Conservation (phyloP, 2,113 vertebrate species). For the Caranx ignobilis region DNA sequence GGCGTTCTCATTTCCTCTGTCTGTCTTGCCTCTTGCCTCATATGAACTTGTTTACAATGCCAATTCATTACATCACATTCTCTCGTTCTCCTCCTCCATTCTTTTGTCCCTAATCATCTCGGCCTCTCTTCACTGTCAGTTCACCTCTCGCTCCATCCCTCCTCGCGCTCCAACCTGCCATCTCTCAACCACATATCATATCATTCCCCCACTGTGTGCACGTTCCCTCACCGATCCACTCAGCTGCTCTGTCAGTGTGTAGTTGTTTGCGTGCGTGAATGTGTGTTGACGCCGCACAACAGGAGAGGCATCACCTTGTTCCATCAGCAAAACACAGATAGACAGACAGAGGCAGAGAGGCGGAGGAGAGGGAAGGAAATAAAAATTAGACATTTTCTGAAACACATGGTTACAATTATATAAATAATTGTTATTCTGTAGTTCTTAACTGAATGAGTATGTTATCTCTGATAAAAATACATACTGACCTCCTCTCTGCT, state of each 20-base stretch:
- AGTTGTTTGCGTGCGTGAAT: slow-evolving; percentile 24
- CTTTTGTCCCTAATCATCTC: slow-evolving; percentile 22
- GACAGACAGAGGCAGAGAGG: slow-evolving; percentile 1
- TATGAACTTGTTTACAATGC: slow-evolving; percentile 18
- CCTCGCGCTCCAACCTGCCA: slow-evolving; percentile 52
- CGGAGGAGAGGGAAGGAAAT: background rate
- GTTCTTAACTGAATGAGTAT: background rate
- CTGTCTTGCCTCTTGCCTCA: slow-evolving; percentile 4
- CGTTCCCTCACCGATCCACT: slow-evolving; percentile 52
- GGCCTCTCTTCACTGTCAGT: slow-evolving; percentile 22
- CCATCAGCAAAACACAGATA: slow-evolving; percentile 38
- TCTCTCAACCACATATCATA: slow-evolving; percentile 59
- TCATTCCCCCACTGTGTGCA: slow-evolving; percentile 45
- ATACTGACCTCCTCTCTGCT: background rate
- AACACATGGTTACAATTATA: background rate
- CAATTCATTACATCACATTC: slow-evolving; percentile 15
- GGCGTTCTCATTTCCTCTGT: slow-evolving; percentile 21
- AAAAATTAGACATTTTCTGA: background rate
- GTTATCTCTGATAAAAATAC: background rate
- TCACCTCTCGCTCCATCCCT: slow-evolving; percentile 29
- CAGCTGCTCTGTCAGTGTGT: slow-evolving; percentile 50
- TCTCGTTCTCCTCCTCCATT: slow-evolving; percentile 3
- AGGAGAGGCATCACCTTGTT: slow-evolving; percentile 47
- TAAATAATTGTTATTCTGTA: background rate
- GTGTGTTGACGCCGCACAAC: slow-evolving; percentile 47